phyloP scores from a whole-genome alignment of 1,140 invertebrate genomes.

The Portunus trituberculatus region DNA sequence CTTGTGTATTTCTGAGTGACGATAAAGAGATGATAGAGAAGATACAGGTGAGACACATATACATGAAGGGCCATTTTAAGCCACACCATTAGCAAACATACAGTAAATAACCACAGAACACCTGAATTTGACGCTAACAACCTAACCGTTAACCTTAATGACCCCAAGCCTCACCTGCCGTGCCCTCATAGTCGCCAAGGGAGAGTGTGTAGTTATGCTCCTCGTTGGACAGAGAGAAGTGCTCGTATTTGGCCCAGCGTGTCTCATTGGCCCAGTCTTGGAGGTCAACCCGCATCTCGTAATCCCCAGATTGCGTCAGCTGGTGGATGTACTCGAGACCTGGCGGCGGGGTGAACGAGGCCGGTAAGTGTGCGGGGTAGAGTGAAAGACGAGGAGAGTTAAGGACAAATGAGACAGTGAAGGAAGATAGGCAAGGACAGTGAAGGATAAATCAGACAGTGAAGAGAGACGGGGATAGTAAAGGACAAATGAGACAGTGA shows the following conservation, averaged over 20 bases:
- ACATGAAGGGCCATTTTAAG: no score
- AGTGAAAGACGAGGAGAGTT: background rate
- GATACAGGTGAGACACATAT: background rate
- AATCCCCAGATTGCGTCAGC: conserved; percentile 75
- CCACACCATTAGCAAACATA: no score
- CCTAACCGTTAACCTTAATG: background rate
- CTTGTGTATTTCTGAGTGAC: no score
- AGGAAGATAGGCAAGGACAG: no score
- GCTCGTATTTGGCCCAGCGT: conserved; percentile 74
- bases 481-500: background rate
- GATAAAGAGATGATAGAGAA: background rate
- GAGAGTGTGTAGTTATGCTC: conserved; percentile 74
- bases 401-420: background rate
- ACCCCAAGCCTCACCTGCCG: conserved; percentile 35
- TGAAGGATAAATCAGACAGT: background rate
- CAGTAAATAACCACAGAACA: no score
- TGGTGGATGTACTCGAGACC: conserved; percentile 77
- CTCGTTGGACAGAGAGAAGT: conserved; percentile 74
- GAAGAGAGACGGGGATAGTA: background rate
- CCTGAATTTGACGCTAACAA: no score
- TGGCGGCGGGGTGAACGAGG: background rate
- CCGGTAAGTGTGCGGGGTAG: background rate
- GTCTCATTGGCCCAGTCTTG: conserved; percentile 75
- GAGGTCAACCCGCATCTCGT: conserved; percentile 76
- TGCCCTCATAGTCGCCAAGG: conserved; percentile 77